Percentiles rank a stretch among this genome's conserved stretches.
Evolutionary conservation across 2,797 vertebrate genomes (phyloP).

Genomic region (Salmo trutta): DNA sequence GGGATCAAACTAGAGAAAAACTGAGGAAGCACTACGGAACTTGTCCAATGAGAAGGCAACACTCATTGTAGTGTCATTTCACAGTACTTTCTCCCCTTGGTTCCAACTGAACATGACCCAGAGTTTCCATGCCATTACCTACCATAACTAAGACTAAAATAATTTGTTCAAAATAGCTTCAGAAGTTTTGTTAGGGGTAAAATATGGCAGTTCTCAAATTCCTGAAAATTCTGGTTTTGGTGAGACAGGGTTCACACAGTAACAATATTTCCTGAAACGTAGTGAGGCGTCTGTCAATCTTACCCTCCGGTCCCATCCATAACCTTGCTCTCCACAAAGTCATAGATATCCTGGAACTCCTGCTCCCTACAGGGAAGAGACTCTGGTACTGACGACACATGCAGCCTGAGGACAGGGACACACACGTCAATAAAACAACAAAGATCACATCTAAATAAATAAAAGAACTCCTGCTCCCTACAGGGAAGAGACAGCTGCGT

Average conservation of each 20-base stretch:
- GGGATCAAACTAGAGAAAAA: background rate
- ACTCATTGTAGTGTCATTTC: background rate
- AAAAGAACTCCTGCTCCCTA: background rate
- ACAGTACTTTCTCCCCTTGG: background rate
- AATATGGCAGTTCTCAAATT: background rate
- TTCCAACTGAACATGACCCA: background rate
- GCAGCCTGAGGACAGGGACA: slow-evolving; percentile 74
- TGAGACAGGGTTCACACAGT: too few relatives aligned
- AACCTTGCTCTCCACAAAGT: slow-evolving; percentile 95
- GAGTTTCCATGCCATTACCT: background rate
- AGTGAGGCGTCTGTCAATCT: slow-evolving; percentile 50
- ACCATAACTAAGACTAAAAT: background rate
- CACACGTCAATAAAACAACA: background rate
- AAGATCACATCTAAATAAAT: background rate
- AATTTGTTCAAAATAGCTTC: background rate
- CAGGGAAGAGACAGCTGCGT: background rate
- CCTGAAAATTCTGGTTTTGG: background rate
- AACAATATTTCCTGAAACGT: background rate
- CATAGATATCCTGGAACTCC: slow-evolving; percentile 96
- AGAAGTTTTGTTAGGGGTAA: background rate
- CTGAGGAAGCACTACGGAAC: too few relatives aligned
- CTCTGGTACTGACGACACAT: slow-evolving; percentile 90
- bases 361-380: slow-evolving; percentile 94
- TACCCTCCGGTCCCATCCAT: slow-evolving; percentile 91
- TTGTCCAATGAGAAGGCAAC: background rate